Conservation (phyloP, 2,888 invertebrate genomes). For the Phasia obesa region DNA sequence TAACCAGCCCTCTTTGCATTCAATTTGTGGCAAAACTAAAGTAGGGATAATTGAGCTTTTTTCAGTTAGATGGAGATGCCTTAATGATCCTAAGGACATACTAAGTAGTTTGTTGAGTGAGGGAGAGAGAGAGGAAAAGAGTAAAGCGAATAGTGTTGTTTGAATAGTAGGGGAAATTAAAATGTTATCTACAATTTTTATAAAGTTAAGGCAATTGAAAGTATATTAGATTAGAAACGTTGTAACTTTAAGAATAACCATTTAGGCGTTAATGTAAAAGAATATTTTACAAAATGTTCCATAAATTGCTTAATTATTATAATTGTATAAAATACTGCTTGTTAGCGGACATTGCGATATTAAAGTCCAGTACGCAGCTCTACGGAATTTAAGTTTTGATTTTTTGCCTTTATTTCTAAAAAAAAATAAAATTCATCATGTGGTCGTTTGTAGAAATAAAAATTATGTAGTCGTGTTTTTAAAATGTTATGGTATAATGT, state of each 20-base stretch:
- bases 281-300: background rate
- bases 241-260: background rate
- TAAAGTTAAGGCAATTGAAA: slow-evolving; percentile 10
- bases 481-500: too few species aligned
- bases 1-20: slow-evolving; percentile 4
- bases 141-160: background rate
- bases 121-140: background rate
- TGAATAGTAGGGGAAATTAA: background rate
- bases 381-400: too few species aligned
- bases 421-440: too few species aligned
- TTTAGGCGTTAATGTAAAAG: background rate
- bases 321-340: too few species aligned
- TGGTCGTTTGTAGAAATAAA: too few species aligned
- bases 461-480: too few species aligned
- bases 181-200: background rate
- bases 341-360: too few species aligned
- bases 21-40: background rate
- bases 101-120: slow-evolving; percentile 19
- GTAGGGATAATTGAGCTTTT: background rate
- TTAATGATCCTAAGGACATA: background rate
- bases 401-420: too few species aligned
- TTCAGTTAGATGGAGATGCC: background rate
- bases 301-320: too few species aligned
- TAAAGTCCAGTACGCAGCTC: too few species aligned
- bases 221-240: slow-evolving; percentile 7